Conservation (phyloP, 2,113 vertebrate genomes). For the Ranitomeya imitator region DNA sequence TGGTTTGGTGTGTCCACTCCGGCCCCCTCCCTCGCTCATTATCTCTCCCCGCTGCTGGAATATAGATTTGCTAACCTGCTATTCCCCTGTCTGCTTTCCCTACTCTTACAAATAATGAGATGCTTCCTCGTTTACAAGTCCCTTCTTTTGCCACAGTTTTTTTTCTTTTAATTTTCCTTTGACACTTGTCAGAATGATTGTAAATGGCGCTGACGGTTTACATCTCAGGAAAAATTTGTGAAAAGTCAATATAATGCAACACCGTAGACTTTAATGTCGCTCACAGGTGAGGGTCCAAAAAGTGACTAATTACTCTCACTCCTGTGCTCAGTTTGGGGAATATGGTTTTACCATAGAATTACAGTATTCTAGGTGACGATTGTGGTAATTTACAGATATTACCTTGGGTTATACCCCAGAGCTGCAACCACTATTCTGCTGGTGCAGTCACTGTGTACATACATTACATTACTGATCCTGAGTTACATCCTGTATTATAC, state of each 20-base stretch:
- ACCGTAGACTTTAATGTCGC: not conserved
- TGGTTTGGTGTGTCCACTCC: constrained; percentile 13
- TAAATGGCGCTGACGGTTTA: constrained; percentile 12
- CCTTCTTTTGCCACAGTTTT: not conserved
- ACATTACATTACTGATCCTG: not conserved
- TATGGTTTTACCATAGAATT: not conserved
- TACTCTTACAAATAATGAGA: constrained; percentile 4
- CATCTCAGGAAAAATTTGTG: constrained; percentile 21
- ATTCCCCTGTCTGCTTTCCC: not conserved
- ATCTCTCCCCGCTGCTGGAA: not conserved
- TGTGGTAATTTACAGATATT: no score
- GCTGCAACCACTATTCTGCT: no score
- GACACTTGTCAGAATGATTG: constrained; percentile 43
- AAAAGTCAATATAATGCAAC: constrained; percentile 10
- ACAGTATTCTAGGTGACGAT: no score
- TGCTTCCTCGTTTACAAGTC: constrained; percentile 9
- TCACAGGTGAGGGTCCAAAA: not conserved
- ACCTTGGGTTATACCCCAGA: no score
- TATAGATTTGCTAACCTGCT: not conserved
- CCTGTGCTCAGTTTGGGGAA: not conserved
- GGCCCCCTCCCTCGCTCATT: constrained; percentile 24
- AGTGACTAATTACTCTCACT: not conserved
- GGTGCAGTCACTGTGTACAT: not conserved
- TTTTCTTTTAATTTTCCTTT: constrained; percentile 7
- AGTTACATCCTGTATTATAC: constrained; percentile 1